phyloP scores from a whole-genome alignment of 1,140 invertebrate genomes.

The Drosophila fuyamai region DNA sequence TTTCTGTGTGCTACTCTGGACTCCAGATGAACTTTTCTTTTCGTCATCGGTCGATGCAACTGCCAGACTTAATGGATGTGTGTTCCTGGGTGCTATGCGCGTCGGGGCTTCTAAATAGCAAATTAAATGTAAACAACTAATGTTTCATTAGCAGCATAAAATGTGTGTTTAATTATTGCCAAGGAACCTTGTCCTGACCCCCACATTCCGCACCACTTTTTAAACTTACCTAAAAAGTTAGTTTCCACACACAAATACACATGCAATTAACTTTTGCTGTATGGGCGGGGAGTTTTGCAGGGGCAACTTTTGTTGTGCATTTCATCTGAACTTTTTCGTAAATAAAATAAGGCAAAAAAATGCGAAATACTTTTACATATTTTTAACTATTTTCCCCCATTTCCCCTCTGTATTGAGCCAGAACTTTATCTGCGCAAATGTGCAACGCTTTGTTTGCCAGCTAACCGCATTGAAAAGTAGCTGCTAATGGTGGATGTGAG shows the following conservation, averaged over 20 bases:
- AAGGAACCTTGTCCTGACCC: not conserved
- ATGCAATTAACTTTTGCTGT: constrained; percentile 81
- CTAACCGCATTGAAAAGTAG: constrained; percentile 82
- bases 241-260: constrained; percentile 50
- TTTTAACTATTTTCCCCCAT: constrained; percentile 66
- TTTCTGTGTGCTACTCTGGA: not conserved
- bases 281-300: constrained; percentile 57
- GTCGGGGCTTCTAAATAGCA: constrained; percentile 64
- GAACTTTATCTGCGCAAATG: constrained; percentile 81
- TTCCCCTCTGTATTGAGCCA: constrained; percentile 43
- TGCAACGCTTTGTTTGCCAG: constrained; percentile 81
- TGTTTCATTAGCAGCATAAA: constrained; percentile 82
- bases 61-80: not conserved
- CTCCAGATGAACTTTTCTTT: constrained; percentile 30
- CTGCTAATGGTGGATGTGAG: constrained; percentile 77
- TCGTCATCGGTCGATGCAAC: constrained; percentile 33
- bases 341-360: constrained; percentile 63
- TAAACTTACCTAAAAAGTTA: constrained; percentile 79
- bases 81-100: constrained; percentile 9
- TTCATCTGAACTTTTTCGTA: constrained; percentile 75
- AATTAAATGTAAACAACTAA: constrained; percentile 83
- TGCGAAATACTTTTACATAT: constrained; percentile 77
- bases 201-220: constrained; percentile 23
- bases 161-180: constrained; percentile 80
- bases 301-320: constrained; percentile 81